A percentile compares a stretch with the other conserved stretches of the same genome.
Conservation (phyloP, 1,140 invertebrate species). For the Caenorhabditis remanei region DNA sequence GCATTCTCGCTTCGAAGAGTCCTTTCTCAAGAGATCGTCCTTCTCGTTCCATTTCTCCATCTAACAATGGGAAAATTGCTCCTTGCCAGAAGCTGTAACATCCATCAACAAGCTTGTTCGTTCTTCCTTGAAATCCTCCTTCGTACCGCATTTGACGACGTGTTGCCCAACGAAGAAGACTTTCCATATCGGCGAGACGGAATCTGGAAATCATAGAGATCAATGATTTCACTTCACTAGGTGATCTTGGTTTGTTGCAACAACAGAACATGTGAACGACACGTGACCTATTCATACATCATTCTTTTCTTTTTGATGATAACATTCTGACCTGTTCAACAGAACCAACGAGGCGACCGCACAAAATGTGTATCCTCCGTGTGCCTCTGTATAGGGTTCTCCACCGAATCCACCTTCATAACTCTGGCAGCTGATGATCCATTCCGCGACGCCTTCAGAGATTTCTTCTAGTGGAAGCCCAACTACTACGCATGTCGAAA, state of each 20-base stretch:
- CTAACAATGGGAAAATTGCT: slow-evolving; percentile 86
- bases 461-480: slow-evolving; percentile 86
- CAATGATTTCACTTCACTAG: slow-evolving; percentile 81
- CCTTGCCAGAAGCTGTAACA: slow-evolving; percentile 99
- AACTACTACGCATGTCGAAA: slow-evolving; percentile 88
- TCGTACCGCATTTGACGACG: slow-evolving; percentile 79
- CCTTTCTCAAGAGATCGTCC: slow-evolving; percentile 72
- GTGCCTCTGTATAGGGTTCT: slow-evolving; percentile 92
- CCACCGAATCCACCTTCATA: slow-evolving; percentile 98
- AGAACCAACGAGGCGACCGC: slow-evolving; percentile 90
- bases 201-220: slow-evolving; percentile 77
- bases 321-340: slow-evolving; percentile 83
- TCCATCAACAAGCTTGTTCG: slow-evolving; percentile 97
- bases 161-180: slow-evolving; percentile 79
- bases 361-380: slow-evolving; percentile 98
- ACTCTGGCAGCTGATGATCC: slow-evolving; percentile 93
- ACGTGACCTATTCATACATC: slow-evolving; percentile 75
- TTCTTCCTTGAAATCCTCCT: slow-evolving; percentile 82
- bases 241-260: slow-evolving; percentile 81
- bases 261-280: slow-evolving; percentile 6
- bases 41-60: slow-evolving; percentile 81
- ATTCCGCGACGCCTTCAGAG: slow-evolving; percentile 89
- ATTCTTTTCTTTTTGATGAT: background rate
- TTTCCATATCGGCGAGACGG: slow-evolving; percentile 82
- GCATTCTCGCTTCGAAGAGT: slow-evolving; percentile 80